Conservation (phyloP, 2,113 vertebrate genomes). For the Boulengerochromis microlepis region DNA sequence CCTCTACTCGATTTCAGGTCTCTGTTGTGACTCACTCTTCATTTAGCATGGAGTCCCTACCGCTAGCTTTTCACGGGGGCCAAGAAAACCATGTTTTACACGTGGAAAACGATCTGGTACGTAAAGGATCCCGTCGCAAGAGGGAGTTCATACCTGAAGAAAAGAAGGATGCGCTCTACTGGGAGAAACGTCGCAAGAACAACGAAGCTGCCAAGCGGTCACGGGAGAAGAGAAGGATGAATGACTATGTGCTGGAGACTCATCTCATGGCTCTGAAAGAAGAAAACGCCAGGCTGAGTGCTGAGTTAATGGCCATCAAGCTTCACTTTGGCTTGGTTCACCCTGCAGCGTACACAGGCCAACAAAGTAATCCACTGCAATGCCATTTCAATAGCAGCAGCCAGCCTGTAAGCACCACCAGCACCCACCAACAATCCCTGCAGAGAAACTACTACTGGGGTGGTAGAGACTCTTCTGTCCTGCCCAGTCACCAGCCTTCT, state of each 20-base stretch:
- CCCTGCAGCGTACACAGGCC: not conserved
- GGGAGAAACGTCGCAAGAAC: slow-evolving; percentile 89
- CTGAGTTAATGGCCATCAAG: slow-evolving; percentile 78
- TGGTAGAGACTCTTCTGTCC: not conserved
- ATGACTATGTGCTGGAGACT: slow-evolving; percentile 78
- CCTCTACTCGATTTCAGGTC: not conserved
- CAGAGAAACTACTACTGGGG: slow-evolving; percentile 44
- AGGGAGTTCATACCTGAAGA: slow-evolving; percentile 85
- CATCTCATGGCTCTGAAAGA: slow-evolving; percentile 73
- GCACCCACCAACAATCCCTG: slow-evolving; percentile 1
- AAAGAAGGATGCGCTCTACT: slow-evolving; percentile 85
- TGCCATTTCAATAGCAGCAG: not conserved
- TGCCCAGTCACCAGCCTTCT: not conserved
- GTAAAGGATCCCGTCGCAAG: slow-evolving; percentile 67
- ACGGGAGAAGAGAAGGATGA: slow-evolving; percentile 79
- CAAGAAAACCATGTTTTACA: not conserved
- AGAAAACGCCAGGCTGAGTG: slow-evolving; percentile 78
- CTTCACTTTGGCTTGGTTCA: slow-evolving; percentile 71
- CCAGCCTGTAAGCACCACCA: not conserved
- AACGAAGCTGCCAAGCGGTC: slow-evolving; percentile 89
- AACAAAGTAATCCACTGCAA: slow-evolving; percentile 46
- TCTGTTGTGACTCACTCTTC: not conserved
- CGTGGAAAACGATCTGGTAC: not conserved
- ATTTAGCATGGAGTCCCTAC: slow-evolving; percentile 51
- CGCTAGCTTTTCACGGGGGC: not conserved